These are phyloP conservation scores for Hypothenemus hampei DNA, from an alignment of 1,140 invertebrate genomes.

Conservation along the genomic window DNA sequence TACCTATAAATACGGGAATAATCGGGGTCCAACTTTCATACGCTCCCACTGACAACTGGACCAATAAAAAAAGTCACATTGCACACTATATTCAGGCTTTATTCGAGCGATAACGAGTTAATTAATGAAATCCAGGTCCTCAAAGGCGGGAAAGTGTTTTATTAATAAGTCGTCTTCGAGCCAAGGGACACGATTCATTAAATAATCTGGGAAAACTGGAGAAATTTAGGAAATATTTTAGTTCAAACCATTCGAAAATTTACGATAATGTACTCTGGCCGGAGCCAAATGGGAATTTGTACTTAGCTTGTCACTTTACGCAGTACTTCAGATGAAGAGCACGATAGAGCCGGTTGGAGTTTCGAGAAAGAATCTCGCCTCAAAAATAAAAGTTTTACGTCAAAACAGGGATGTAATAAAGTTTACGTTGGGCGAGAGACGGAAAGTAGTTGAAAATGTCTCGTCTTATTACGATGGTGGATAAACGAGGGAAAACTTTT, in stretches of 20 bases:
- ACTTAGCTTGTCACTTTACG: conserved; percentile 6
- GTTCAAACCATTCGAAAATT: conserved; percentile 7
- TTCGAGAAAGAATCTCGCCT: not conserved
- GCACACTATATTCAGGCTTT: not conserved
- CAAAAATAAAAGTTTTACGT: conserved; percentile 8
- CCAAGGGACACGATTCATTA: not conserved
- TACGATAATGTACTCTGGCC: conserved; percentile 11
- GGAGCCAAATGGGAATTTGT: conserved; percentile 8
- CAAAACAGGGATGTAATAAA: too few relatives aligned
- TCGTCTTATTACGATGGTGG: too few relatives aligned
- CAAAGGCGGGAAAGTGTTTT: not conserved
- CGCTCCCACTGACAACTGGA: not conserved
- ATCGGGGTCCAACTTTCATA: not conserved
- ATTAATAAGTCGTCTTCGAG: not conserved
- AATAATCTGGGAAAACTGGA: not conserved
- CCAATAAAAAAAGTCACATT: conserved; percentile 1
- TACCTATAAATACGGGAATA: conserved; percentile 21
- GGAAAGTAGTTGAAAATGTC: too few relatives aligned
- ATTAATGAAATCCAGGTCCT: not conserved
- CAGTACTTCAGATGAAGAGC: too few relatives aligned
- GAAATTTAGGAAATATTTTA: not conserved
- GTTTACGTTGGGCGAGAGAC: too few relatives aligned
- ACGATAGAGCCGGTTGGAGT: not conserved
- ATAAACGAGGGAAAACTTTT: too few relatives aligned
- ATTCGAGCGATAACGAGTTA: not conserved